These are phyloP conservation scores for Paramisgurnus dabryanus DNA, from an alignment of 2,113 vertebrate genomes.

Conservation along the genomic window DNA sequence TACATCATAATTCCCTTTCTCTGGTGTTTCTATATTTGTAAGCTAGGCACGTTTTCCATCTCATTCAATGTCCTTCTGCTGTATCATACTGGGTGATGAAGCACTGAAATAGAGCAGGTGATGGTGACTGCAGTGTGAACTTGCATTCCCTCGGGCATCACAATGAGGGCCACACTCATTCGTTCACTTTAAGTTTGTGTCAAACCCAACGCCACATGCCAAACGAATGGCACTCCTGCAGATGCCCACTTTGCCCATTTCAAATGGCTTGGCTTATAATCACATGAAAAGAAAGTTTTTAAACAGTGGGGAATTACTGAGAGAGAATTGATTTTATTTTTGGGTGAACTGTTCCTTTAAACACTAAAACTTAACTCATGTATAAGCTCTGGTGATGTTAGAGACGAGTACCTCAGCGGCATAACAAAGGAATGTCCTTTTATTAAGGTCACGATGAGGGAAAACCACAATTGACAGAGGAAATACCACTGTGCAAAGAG, in stretches of 20 bases:
- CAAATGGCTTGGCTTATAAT: too few species aligned
- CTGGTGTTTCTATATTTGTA: not conserved
- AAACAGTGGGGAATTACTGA: too few species aligned
- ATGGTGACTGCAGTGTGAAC: slow-evolving; percentile 3
- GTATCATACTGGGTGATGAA: slow-evolving; percentile 1
- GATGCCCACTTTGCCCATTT: not conserved
- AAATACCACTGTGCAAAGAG: slow-evolving; percentile 45
- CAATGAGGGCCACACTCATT: not conserved
- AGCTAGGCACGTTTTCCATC: not conserved
- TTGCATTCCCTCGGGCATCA: slow-evolving; percentile 1
- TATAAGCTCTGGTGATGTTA: not conserved
- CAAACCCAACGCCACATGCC: not conserved
- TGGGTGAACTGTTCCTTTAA: too few species aligned
- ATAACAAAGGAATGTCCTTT: slow-evolving; percentile 28
- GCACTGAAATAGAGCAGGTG: slow-evolving; percentile 13
- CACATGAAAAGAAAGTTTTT: too few species aligned
- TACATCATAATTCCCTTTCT: not conserved
- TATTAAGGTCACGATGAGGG: slow-evolving; percentile 35
- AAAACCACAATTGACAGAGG: slow-evolving; percentile 27
- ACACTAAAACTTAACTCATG: too few species aligned
- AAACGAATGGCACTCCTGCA: not conserved
- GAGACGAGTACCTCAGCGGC: not conserved
- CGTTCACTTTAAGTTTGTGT: slow-evolving; percentile 1
- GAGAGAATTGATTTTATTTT: too few species aligned
- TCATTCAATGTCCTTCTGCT: not conserved